Evolutionary conservation across 2,113 vertebrate species (phyloP).

Genomic region (Andinoacara biseriatus): DNA sequence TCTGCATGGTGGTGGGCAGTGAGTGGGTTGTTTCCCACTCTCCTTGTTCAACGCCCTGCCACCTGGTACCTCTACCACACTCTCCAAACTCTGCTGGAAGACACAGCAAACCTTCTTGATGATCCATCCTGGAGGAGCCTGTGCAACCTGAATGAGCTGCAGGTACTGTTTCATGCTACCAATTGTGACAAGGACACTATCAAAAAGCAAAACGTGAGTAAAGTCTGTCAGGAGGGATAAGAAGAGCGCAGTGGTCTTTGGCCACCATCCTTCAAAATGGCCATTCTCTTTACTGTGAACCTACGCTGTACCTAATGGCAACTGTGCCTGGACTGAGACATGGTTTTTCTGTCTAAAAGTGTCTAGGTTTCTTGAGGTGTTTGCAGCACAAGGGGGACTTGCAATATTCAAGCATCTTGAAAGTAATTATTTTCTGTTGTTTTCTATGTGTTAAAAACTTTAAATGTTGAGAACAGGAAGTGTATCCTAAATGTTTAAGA

Average conservation of each 20-base stretch:
- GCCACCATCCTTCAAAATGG: background rate
- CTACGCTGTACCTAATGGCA: background rate
- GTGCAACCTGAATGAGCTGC: background rate
- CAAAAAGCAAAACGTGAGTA: background rate
- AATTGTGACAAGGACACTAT: background rate
- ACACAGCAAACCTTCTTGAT: background rate
- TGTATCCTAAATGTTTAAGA: background rate
- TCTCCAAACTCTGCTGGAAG: background rate
- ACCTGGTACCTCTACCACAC: background rate
- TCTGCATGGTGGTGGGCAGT: background rate
- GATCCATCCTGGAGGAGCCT: background rate
- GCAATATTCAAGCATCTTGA: background rate
- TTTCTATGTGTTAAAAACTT: background rate
- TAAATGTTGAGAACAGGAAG: background rate
- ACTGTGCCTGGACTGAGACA: background rate
- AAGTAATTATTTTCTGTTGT: background rate
- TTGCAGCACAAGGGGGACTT: too few species aligned
- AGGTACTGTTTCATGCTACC: background rate
- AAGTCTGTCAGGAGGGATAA: background rate
- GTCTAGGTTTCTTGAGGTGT: too few species aligned
- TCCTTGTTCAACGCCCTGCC: background rate
- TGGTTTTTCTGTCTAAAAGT: too few species aligned
- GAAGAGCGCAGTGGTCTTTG: background rate
- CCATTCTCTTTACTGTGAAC: background rate
- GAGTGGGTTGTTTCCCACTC: background rate